These are phyloP conservation scores for Helobdella robusta DNA, from an alignment of 2,888 invertebrate genomes.

Conservation along the genomic window DNA sequence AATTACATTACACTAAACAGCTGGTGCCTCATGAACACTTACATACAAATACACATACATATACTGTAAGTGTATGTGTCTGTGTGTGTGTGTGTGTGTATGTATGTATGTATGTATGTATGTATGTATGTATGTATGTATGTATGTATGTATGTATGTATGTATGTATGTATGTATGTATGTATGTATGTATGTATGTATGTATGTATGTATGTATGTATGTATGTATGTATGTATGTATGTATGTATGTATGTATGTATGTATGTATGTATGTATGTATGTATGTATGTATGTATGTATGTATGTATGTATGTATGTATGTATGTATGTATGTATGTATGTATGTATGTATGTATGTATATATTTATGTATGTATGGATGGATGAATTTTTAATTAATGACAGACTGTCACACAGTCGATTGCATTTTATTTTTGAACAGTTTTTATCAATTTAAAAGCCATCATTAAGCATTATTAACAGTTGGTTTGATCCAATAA, in stretches of 20 bases:
- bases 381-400: not conserved
- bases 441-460: too few relatives aligned
- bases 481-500: too few relatives aligned
- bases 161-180: constrained; percentile 8
- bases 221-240: constrained; percentile 9
- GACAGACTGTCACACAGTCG: too few relatives aligned
- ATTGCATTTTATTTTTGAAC: too few relatives aligned
- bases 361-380: too few relatives aligned
- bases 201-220: constrained; percentile 9
- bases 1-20: too few relatives aligned
- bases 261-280: constrained; percentile 9
- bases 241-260: constrained; percentile 9
- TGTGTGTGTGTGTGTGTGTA: not conserved
- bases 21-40: too few relatives aligned
- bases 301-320: constrained; percentile 8
- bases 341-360: not conserved
- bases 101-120: not conserved
- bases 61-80: not conserved
- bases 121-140: constrained; percentile 6
- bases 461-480: too few relatives aligned
- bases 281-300: constrained; percentile 10
- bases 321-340: constrained; percentile 6
- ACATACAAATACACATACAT: too few relatives aligned
- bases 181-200: constrained; percentile 7
- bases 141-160: constrained; percentile 8